A percentile compares a stretch with the other conserved stretches of the same genome.
These are phyloP conservation scores for Thysanoteuthis rhombus DNA, from an alignment of 2,888 invertebrate species.

Conservation along the genomic window DNA sequence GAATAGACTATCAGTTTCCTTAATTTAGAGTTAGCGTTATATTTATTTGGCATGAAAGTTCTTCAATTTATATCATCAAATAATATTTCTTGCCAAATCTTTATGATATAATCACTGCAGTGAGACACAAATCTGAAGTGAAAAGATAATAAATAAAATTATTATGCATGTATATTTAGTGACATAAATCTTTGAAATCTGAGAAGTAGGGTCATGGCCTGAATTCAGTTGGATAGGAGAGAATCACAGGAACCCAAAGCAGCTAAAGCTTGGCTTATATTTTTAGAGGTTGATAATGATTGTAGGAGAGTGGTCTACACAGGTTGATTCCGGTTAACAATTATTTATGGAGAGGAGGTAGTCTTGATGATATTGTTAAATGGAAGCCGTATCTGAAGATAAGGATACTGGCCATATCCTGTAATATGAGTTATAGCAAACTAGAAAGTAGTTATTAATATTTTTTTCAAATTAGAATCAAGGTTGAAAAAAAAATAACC, in stretches of 20 bases:
- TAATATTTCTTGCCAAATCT: neutral
- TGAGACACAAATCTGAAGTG: neutral
- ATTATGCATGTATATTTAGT: neutral
- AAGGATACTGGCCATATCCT: neutral
- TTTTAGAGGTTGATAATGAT: neutral
- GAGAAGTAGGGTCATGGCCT: neutral
- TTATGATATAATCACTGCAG: neutral
- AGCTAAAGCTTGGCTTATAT: neutral
- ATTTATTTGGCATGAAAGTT: neutral
- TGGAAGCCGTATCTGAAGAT: neutral
- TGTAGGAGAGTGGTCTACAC: neutral
- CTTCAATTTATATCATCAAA: neutral
- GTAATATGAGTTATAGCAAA: neutral
- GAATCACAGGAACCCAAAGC: neutral
- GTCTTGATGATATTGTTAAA: neutral
- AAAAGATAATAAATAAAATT: neutral
- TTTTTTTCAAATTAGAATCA: neutral
- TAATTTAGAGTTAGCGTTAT: neutral
- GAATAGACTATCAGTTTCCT: neutral
- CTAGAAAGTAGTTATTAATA: neutral
- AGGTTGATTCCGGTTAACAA: neutral
- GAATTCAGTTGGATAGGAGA: neutral
- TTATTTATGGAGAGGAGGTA: neutral
- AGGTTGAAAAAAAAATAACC: neutral
- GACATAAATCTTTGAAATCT: neutral